Evolutionary conservation across 1,140 invertebrate species (phyloP).

Genomic region (Drosophila sulfurigaster): DNA sequence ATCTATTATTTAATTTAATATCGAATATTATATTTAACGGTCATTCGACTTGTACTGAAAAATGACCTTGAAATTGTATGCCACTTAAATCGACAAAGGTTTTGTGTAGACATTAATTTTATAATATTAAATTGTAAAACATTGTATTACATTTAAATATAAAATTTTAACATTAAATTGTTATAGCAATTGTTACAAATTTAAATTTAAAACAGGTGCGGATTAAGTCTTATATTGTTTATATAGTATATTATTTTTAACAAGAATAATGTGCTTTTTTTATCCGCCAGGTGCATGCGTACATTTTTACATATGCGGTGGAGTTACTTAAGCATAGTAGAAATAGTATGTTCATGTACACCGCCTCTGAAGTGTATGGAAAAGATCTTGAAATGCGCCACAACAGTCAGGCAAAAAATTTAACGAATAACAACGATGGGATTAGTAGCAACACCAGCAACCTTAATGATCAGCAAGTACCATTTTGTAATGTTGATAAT

Average conservation of each 20-base stretch:
- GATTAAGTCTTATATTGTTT: background rate
- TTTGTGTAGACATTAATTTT: background rate
- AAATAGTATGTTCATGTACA: constrained; percentile 43
- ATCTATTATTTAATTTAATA: background rate
- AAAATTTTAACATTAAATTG: background rate
- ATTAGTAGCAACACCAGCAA: constrained; percentile 30
- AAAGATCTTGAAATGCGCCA: constrained; percentile 62
- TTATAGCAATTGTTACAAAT: background rate
- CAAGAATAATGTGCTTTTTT: constrained; percentile 1
- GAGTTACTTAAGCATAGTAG: constrained; percentile 11
- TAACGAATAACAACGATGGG: constrained; percentile 42
- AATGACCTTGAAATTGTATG: background rate
- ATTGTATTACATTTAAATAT: background rate
- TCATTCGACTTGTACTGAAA: background rate
- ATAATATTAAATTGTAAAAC: background rate
- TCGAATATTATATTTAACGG: background rate
- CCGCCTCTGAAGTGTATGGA: constrained; percentile 29
- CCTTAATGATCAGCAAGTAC: constrained; percentile 28
- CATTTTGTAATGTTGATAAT: constrained; percentile 59
- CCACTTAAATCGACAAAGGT: background rate
- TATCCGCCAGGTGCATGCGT: constrained; percentile 32
- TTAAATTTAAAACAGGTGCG: background rate
- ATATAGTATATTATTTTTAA: constrained; percentile 1
- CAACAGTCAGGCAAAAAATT: constrained; percentile 54
- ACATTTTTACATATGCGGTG: constrained; percentile 15